Base-by-base conservation (phyloP, 2,797 vertebrate species). In the Acrocephalus scirpaceus region DNA sequence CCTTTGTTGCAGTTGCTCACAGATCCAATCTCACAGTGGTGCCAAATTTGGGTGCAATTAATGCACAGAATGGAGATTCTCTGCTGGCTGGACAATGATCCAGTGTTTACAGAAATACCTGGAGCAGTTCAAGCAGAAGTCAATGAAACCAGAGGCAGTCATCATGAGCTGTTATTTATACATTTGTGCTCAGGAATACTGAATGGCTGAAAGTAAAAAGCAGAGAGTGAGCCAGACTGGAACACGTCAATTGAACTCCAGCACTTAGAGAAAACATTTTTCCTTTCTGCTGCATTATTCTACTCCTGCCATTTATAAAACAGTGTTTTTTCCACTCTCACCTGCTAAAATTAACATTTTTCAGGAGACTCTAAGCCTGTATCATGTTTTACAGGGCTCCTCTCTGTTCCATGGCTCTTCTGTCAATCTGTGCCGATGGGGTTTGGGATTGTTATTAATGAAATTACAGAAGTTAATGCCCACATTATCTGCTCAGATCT, bases 141-240 rank as follows among this genome's bases (percentile, higher is more conserved):
- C 97, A 96, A 97, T 97, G 97, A 97, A 98, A 97, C 72, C 95
- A 85, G 81, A 96, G 94, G 87, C 95, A 97, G 90, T 93, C 94
- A 80, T 93, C 86, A 96, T 96, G 94, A 97, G 96, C 81, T 97
- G 69, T 96, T 98, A 95, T 96, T 98, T 97, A 92, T 95, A 86
- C 67, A 83, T 97, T 93, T 47, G 47, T 86, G 96, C 96, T 97
- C 97, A 95, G 61, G 84, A 94, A 53, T 88, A 95, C 95, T 94
- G 90, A 97, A 97, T 97, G 96, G 94, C 88, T 40, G 38, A 66
- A 94, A 97, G 96, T 94, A 88, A 95, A 96, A 95, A 97, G 95
- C 94, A 93, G 83, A 88, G 91, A 90, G 69, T 92, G 78, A 95
- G 86, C 85, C 86, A 71, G 87, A 71, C 42, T 81, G 87, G 95